Base-by-base conservation (phyloP, 2,888 invertebrate genomes). In the Chrysopilus asiliformis region DNA sequence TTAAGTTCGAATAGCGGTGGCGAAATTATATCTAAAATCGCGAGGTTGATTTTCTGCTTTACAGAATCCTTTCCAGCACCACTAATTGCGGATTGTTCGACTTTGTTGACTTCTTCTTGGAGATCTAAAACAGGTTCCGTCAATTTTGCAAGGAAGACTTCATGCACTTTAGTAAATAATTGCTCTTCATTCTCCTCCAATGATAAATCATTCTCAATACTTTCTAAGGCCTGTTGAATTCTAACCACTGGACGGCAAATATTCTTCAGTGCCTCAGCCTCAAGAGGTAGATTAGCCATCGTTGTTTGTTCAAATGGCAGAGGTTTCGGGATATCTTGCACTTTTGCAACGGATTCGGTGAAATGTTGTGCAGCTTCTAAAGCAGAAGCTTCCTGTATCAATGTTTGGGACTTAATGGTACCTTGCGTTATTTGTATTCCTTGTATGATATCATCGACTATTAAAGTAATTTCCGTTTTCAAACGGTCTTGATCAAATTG, bases 1-100 rank as follows among this genome's bases (percentile, higher is more conserved):
- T 72, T 66, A 5, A 79, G 55, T 52, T 77, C 74, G 36, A 72
- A 62, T n/a, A 77, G 64, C 0, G 77, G 72, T 12, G 71, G 68
- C 47, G 72, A 70, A 0, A 79, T 70, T 35, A 71, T 68, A 50
- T 79, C 76, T 37, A 79, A 66, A 20, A 77, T 66, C 38, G 73
- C 71, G 39, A 74, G 70, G 45, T 73, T 72, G 36, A 71, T 53
- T 45, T 60, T 63, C 32, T 60, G 58, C 27, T 63, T 60, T 29
- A 60, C 44, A 1, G 56, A 53, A 28, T 58, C 57, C 8, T 47
- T 46, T 2, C 42, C 42, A 17, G 37, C 41, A 10, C 18, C 32
- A 0, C 50, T 49, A 2, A 30, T 26, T 10, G 38, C 30, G 32
- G 55, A 55, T 14, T 49, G 51, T 24, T 57, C 59, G 22, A 62